Conservation (phyloP, 23 tunicate genomes). For the Oikopleura albicans region DNA sequence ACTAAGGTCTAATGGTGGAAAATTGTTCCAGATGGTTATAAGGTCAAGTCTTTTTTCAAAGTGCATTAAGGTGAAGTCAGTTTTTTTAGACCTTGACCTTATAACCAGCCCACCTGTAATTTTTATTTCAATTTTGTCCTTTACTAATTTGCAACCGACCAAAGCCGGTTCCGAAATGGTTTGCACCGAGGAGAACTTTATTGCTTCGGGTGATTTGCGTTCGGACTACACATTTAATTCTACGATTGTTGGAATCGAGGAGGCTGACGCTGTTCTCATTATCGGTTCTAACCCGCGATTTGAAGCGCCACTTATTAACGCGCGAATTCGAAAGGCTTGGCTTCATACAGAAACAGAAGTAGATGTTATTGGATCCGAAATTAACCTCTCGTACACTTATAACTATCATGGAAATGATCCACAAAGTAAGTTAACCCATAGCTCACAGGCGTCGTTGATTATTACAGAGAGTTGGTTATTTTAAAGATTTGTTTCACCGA, state of each 20-base stretch:
- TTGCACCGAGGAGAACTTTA: neutral
- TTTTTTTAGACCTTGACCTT: no score
- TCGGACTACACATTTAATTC: constrained; percentile 69
- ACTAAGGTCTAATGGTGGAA: no score
- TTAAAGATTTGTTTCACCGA: no score
- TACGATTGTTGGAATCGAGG: constrained; percentile 64
- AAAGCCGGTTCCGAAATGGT: constrained; percentile 17
- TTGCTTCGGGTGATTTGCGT: constrained; percentile 27
- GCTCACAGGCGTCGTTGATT: no score
- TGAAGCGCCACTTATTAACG: constrained; percentile 88
- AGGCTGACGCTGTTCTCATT: constrained; percentile 55
- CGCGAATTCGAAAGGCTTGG: constrained; percentile 83
- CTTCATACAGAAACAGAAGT: constrained; percentile 70
- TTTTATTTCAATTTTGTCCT: no score
- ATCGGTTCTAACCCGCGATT: constrained; percentile 26
- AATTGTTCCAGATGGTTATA: no score
- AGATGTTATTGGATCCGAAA: constrained; percentile 62
- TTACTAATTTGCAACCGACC: no score
- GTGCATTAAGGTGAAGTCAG: no score
- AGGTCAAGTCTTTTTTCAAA: no score
- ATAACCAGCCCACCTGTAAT: no score
- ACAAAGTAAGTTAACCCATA: constrained; percentile 6
- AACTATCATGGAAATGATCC: constrained; percentile 27
- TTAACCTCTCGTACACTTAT: constrained; percentile 77
- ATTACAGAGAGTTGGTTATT: no score